These are phyloP conservation scores for Taenaris catops DNA, from an alignment of 2,888 invertebrate genomes.

Conservation along the genomic window DNA sequence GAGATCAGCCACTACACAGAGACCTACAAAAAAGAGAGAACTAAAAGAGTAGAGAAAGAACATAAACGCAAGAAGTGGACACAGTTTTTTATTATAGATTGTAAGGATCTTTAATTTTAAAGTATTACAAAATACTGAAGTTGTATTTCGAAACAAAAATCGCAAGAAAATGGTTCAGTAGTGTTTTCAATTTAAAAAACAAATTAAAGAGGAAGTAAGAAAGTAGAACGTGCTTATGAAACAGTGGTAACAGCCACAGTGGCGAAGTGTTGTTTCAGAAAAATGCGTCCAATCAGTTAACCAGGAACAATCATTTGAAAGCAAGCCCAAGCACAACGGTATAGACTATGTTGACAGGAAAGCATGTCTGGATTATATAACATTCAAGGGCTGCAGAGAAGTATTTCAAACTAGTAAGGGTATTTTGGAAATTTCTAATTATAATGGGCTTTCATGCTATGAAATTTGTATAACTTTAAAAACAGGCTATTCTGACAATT, in stretches of 20 bases:
- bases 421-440: constrained; percentile 45
- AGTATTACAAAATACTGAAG: constrained; percentile 15
- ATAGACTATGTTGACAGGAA: constrained; percentile 53
- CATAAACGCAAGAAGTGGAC: constrained; percentile 23
- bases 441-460: constrained; percentile 69
- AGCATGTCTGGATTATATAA: constrained; percentile 55
- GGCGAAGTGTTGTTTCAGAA: constrained; percentile 39
- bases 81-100: constrained; percentile 36
- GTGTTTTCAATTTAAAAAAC: constrained; percentile 41
- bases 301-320: constrained; percentile 56
- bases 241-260: constrained; percentile 42
- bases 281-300: constrained; percentile 44
- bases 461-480: constrained; percentile 36
- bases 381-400: constrained; percentile 51
- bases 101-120: constrained; percentile 37
- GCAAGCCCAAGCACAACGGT: constrained; percentile 76
- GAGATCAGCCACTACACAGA: constrained; percentile 80
- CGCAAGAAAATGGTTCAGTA: constrained; percentile 14
- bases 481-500: constrained; percentile 48
- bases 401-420: constrained; percentile 52
- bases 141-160: constrained; percentile 4
- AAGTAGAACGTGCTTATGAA: constrained; percentile 57
- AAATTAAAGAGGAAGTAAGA: constrained; percentile 43
- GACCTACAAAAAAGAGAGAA: constrained; percentile 64
- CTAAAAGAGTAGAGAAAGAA: constrained; percentile 60